A percentile compares a stretch with the other conserved stretches of the same genome.
These are phyloP conservation scores for Helicolenus hilgendorfi DNA, from an alignment of 2,797 vertebrate species.

Conservation along the genomic window DNA sequence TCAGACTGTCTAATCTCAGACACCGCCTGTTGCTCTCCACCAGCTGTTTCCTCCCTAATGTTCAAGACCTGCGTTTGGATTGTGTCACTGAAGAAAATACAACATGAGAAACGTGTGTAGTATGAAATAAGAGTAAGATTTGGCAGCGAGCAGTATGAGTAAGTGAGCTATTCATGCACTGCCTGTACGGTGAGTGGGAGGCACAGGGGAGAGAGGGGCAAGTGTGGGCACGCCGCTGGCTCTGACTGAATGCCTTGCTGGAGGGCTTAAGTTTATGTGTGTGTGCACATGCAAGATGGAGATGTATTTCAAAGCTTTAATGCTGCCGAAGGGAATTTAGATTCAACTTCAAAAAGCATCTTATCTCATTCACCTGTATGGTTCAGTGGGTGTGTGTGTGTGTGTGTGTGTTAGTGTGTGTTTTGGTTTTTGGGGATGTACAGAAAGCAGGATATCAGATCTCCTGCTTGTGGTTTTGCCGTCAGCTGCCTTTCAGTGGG, in stretches of 20 bases:
- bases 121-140: constrained; percentile 24
- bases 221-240: constrained; percentile 81
- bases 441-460: constrained; percentile 67
- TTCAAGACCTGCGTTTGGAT: not conserved
- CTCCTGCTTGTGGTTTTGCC: constrained; percentile 66
- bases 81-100: not conserved
- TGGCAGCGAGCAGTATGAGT: constrained; percentile 55
- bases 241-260: constrained; percentile 78
- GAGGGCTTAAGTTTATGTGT: constrained; percentile 67
- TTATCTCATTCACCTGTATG: constrained; percentile 48
- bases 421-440: constrained; percentile 13
- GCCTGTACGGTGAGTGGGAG: constrained; percentile 59
- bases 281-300: not conserved
- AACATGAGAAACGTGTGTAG: not conserved
- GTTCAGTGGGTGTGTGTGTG: not conserved
- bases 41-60: not conserved
- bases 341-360: constrained; percentile 44
- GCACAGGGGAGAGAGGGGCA: constrained; percentile 67
- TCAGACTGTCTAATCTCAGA: not conserved
- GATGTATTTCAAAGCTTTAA: constrained; percentile 31
- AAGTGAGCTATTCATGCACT: constrained; percentile 61
- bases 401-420: not conserved
- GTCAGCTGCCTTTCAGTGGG: constrained; percentile 63
- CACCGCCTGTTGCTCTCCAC: not conserved
- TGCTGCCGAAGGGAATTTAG: constrained; percentile 24